A percentile compares a stretch with the other conserved stretches of the same genome.
Evolutionary conservation across 1,140 invertebrate genomes (phyloP).

Genomic region (Ooceraea biroi): DNA sequence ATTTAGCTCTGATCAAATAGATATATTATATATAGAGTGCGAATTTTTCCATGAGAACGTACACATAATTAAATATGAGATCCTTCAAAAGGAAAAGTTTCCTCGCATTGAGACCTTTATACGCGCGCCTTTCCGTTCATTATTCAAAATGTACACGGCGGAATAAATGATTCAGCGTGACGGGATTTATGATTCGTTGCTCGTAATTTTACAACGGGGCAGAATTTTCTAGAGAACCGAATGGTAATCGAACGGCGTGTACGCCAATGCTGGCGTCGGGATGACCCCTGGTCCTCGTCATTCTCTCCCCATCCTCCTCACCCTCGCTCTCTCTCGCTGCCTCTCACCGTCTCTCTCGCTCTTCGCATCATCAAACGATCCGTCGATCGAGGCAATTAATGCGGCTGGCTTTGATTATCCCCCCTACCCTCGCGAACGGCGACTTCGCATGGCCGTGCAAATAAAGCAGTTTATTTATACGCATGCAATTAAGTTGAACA

Average conservation of each 20-base stretch:
- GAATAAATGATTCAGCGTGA: neutral
- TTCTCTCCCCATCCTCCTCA: neutral
- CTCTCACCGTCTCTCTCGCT: slow-evolving; percentile 24
- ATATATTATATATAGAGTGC: neutral
- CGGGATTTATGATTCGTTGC: slow-evolving; percentile 12
- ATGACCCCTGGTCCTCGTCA: slow-evolving; percentile 48
- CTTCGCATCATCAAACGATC: slow-evolving; percentile 44
- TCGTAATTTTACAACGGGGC: slow-evolving; percentile 10
- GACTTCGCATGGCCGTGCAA: slow-evolving; percentile 57
- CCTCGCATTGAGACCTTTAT: neutral
- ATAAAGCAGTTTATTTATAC: slow-evolving; percentile 73
- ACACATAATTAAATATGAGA: neutral
- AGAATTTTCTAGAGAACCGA: slow-evolving; percentile 22
- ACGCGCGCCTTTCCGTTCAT: neutral
- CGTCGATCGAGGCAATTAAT: slow-evolving; percentile 69
- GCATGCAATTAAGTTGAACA: slow-evolving; percentile 65
- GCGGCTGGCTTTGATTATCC: slow-evolving; percentile 69
- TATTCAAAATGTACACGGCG: neutral
- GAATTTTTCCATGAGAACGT: no score
- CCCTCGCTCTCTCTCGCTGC: neutral
- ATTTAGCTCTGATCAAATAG: neutral
- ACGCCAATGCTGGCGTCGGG: slow-evolving; percentile 36
- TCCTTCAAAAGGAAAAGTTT: neutral
- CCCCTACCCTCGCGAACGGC: neutral
- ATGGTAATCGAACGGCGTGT: slow-evolving; percentile 27